phyloP scores from a whole-genome alignment of 2,113 vertebrate species.

The Rissa tridactyla region DNA sequence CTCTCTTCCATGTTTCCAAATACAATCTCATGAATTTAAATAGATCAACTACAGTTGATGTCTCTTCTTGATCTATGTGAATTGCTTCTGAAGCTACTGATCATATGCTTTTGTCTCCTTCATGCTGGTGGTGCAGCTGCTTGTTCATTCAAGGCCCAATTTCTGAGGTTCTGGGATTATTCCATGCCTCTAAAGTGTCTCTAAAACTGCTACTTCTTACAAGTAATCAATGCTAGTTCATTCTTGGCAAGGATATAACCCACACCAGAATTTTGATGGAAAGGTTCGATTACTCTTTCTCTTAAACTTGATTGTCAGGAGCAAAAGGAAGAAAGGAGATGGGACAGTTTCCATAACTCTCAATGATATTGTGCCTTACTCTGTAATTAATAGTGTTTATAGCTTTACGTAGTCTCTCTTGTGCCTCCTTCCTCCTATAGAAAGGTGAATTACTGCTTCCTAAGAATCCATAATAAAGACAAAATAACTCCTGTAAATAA shows the following conservation, averaged over 20 bases:
- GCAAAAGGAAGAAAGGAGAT: not conserved
- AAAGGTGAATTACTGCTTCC: slow-evolving; percentile 5
- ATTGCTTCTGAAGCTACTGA: slow-evolving; percentile 42
- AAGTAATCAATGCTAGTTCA: slow-evolving; percentile 16
- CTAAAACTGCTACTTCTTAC: not conserved
- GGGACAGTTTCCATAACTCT: not conserved
- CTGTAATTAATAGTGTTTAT: slow-evolving; percentile 33
- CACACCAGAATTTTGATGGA: slow-evolving; percentile 23
- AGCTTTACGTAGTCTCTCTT: not conserved
- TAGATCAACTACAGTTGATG: not conserved
- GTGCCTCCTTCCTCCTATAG: not conserved
- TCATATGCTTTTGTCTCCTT: not conserved
- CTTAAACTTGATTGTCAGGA: slow-evolving; percentile 41
- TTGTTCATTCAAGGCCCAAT: not conserved
- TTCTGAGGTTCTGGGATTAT: not conserved
- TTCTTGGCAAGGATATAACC: slow-evolving; percentile 1
- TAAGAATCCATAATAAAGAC: slow-evolving; percentile 8
- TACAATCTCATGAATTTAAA: not conserved
- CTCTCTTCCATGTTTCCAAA: not conserved
- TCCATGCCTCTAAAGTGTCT: not conserved
- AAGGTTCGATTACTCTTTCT: slow-evolving; percentile 13
- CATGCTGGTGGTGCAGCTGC: not conserved
- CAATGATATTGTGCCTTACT: not conserved
- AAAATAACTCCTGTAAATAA: not conserved
- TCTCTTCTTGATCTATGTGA: not conserved